Evolutionary conservation across 2,113 vertebrate genomes (phyloP).

Genomic region (Bubalus kerabau): DNA sequence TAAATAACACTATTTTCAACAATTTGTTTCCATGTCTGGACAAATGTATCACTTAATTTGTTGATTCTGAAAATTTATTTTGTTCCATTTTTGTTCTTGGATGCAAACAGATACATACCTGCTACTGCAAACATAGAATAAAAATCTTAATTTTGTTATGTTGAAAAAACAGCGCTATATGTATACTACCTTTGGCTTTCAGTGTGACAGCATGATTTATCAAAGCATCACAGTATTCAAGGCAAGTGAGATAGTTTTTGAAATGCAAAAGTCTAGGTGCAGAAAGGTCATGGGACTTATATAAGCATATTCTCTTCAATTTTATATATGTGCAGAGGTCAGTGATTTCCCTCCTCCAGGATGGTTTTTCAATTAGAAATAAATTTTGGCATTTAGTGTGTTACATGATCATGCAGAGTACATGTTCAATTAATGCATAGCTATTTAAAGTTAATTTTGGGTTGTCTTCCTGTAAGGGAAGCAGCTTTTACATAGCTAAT

Average conservation of each 20-base stretch:
- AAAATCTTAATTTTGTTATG: slow-evolving; percentile 10
- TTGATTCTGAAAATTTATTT: slow-evolving; percentile 64
- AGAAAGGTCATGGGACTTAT: background rate
- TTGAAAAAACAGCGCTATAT: background rate
- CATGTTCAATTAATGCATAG: background rate
- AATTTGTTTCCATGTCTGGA: slow-evolving; percentile 69
- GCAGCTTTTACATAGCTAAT: background rate
- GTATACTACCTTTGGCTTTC: slow-evolving; percentile 11
- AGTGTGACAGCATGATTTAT: background rate
- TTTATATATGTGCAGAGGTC: background rate
- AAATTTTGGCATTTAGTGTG: background rate
- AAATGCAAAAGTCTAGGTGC: background rate
- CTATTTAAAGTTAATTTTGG: slow-evolving; percentile 28
- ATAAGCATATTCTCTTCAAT: background rate
- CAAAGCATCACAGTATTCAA: background rate
- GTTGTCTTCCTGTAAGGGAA: background rate
- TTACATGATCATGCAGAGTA: background rate
- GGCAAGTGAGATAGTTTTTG: background rate
- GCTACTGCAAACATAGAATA: background rate
- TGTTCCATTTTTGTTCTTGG: slow-evolving; percentile 21
- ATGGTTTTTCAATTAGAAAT: slow-evolving; percentile 26
- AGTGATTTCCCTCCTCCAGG: background rate
- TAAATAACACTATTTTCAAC: slow-evolving; percentile 66
- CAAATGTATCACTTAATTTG: slow-evolving; percentile 60
- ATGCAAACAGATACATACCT: background rate